Evolutionary conservation across 2,113 vertebrate genomes (phyloP).

Genomic region (Myrmophylax atrothorax): DNA sequence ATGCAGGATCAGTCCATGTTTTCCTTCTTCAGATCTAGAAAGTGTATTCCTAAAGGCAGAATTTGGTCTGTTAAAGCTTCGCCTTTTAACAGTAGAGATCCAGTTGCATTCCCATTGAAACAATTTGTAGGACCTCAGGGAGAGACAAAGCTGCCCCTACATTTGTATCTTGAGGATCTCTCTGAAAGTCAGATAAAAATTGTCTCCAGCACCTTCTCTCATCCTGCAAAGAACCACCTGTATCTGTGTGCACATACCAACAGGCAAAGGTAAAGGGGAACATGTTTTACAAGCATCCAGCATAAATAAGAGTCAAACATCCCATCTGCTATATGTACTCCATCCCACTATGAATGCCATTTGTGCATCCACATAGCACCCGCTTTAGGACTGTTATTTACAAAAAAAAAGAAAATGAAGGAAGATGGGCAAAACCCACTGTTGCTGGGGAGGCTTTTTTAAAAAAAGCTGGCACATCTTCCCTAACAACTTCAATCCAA

Average conservation of each 20-base stretch:
- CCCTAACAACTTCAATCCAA: conserved; percentile 37
- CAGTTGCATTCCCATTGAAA: not conserved
- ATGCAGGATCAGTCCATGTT: not conserved
- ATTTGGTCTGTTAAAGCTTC: not conserved
- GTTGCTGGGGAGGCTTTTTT: conserved; percentile 5
- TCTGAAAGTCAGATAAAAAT: not conserved
- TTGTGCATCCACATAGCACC: not conserved
- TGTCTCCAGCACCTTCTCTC: not conserved
- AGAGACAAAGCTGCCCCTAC: not conserved
- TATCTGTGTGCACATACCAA: rapidly evolving
- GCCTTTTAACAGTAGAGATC: not conserved
- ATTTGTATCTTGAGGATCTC: not conserved
- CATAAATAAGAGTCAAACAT: not conserved
- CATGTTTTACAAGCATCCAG: not conserved
- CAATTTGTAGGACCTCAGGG: not conserved
- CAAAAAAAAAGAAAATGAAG: not conserved
- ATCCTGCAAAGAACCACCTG: not conserved
- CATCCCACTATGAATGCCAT: not conserved
- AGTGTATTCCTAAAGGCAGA: not conserved
- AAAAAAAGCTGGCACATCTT: conserved; percentile 19
- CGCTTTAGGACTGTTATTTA: not conserved
- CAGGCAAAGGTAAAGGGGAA: not conserved
- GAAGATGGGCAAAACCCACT: not conserved
- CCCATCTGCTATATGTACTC: not conserved
- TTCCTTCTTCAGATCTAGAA: not conserved